Base-by-base conservation (phyloP, 2,888 invertebrate genomes). In the Drosophila antonietae region DNA sequence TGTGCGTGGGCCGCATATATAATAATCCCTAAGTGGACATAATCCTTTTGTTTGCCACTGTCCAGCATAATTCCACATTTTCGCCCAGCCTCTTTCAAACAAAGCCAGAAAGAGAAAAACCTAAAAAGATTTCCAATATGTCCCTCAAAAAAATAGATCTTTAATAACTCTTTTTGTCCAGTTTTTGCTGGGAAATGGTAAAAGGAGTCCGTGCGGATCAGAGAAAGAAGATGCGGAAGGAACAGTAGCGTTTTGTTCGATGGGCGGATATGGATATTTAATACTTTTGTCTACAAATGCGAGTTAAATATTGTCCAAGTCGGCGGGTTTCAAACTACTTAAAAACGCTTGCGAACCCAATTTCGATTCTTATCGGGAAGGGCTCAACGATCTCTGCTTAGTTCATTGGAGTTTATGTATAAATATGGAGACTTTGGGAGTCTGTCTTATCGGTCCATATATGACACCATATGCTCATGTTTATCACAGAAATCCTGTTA, bases 21-120 rank as follows among this genome's bases (percentile, higher is more conserved):
- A 77, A 81, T 85, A 89, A 89, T 88, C 88, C 89, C 68, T 73
- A 88, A 89, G 83, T 88, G 88, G 78, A 79, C 83, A 83, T 89
- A 88, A 88, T 89, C 86, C 83, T 75, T 85, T 89, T 88, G 88
- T 87, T 81, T 78, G 86, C 76, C 65, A 67, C 71, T 73, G 78
- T 76, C 58, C 75, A 57, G 69, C 72, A 73, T 73, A 70, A 80
- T 78, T 75, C 61, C 66, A 71, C 51, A 71, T 81, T 87, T 87
- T 78, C 65, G 57, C 61, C 49, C 75, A 75, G 75, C 75, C 55
- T 52, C 53, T 56, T 58, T 61, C 55, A 67, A 61, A 68, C 37
- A 61, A 46, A 59, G 47, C 46, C 46, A 44, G 35, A 31, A 3
- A 15, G 46, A 23, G 10, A 39, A 39, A 59, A 59, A 35, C 28